These are phyloP conservation scores for Calidris pygmaea DNA, from an alignment of 2,113 vertebrate species.

Conservation along the genomic window DNA sequence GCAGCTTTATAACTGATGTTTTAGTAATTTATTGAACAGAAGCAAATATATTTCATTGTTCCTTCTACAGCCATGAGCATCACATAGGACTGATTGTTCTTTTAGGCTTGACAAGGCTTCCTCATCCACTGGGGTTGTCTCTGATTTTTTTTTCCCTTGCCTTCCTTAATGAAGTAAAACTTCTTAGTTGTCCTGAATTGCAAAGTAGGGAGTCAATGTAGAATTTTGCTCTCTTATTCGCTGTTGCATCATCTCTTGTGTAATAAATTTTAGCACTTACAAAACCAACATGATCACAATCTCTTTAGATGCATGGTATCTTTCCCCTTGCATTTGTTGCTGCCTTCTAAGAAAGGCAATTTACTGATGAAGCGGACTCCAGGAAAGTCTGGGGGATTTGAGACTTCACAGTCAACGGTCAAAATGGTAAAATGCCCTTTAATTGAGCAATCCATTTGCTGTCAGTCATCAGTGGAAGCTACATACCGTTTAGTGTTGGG, in stretches of 20 bases:
- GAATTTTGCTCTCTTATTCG: conserved; percentile 51
- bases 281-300: neutral
- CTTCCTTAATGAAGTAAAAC: conserved; percentile 39
- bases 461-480: neutral
- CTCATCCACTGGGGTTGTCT: neutral
- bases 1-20: conserved; percentile 41
- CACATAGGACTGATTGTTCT: neutral
- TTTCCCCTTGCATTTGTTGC: neutral
- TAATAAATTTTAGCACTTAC: conserved; percentile 73
- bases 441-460: neutral
- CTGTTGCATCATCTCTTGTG: conserved; percentile 55
- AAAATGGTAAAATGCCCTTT: neutral
- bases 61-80: conserved; percentile 7
- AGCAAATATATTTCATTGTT: conserved; percentile 25
- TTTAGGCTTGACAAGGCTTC: conserved; percentile 27
- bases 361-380: neutral
- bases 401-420: neutral
- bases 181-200: conserved; percentile 44
- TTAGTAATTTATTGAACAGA: conserved; percentile 61
- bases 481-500: neutral
- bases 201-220: conserved; percentile 46
- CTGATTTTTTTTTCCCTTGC: neutral
- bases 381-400: neutral
- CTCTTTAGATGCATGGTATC: conserved; percentile 22
- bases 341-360: neutral